Conservation (phyloP, 2,113 vertebrate genomes). For the Pica pica region DNA sequence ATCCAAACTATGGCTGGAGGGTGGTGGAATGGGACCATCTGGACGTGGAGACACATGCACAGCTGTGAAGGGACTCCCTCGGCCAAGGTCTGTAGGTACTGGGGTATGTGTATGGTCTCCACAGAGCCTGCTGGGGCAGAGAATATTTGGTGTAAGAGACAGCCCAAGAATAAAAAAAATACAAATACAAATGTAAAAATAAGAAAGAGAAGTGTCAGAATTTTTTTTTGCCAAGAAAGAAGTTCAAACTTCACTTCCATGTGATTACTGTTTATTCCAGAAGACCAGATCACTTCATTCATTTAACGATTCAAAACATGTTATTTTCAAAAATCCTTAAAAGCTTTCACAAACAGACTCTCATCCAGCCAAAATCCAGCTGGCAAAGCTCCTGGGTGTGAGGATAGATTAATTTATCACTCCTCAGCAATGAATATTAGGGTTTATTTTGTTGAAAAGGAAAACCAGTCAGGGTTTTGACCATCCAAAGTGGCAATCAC, state of each 20-base stretch:
- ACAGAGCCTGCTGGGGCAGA: not conserved
- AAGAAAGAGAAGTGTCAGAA: not conserved
- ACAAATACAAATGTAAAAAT: not conserved
- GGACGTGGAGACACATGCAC: not conserved
- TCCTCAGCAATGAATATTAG: not conserved
- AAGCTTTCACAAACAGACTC: conserved; percentile 37
- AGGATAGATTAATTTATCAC: conserved; percentile 38
- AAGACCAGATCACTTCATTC: not conserved
- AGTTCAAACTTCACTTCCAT: not conserved
- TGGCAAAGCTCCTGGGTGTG: conserved; percentile 28
- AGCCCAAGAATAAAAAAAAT: not conserved
- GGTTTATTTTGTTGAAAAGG: not conserved
- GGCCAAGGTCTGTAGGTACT: not conserved
- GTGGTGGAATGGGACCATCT: conserved; percentile 44
- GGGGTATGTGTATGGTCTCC: not conserved
- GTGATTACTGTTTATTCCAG: not conserved
- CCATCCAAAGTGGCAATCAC: not conserved
- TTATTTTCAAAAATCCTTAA: conserved; percentile 22
- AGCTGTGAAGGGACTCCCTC: not conserved
- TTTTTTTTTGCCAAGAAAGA: not conserved
- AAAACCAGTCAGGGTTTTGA: not conserved
- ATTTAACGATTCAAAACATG: conserved; percentile 6
- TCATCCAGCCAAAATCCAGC: conserved; percentile 12
- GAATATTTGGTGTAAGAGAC: not conserved
- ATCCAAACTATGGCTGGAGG: conserved; percentile 30